These are phyloP conservation scores for Falco punctatus DNA, from an alignment of 2,113 vertebrate species.

Conservation along the genomic window DNA sequence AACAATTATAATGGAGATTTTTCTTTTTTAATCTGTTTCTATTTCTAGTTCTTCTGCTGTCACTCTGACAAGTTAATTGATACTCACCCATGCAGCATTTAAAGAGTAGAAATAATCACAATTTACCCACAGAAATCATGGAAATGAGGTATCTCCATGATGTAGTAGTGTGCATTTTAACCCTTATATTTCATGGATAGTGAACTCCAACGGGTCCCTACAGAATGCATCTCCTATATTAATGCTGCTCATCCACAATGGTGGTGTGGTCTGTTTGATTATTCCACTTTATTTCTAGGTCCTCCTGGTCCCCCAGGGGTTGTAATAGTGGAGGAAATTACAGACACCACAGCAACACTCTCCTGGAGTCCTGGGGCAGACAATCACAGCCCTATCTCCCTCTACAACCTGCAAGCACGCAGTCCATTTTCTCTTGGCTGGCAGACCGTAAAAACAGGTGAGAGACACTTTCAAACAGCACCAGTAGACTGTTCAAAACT, in stretches of 20 bases:
- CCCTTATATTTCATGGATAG: background rate
- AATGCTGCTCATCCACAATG: background rate
- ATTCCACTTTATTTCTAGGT: constrained; percentile 76
- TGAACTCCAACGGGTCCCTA: background rate
- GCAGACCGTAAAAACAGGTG: constrained; percentile 96
- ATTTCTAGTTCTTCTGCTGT: constrained; percentile 27
- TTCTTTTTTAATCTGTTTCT: background rate
- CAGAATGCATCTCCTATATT: constrained; percentile 9
- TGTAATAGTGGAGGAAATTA: constrained; percentile 97
- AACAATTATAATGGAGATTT: background rate
- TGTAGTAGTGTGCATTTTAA: background rate
- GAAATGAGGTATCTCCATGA: background rate
- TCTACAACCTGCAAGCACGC: constrained; percentile 93
- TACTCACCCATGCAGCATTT: background rate
- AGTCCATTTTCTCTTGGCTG: constrained; percentile 97
- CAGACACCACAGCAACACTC: constrained; percentile 89
- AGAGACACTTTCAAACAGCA: constrained; percentile 35
- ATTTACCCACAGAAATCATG: background rate
- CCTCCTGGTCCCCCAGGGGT: constrained; percentile 95
- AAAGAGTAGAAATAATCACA: background rate
- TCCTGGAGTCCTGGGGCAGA: constrained; percentile 93
- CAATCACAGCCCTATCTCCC: constrained; percentile 93
- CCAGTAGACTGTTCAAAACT: constrained; percentile 11
- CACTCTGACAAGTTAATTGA: constrained; percentile 14
- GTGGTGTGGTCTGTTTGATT: constrained; percentile 16